Percentiles rank a stretch among this genome's conserved stretches.
These are phyloP conservation scores for Myathropa florea DNA, from an alignment of 2,888 invertebrate genomes.

Conservation along the genomic window DNA sequence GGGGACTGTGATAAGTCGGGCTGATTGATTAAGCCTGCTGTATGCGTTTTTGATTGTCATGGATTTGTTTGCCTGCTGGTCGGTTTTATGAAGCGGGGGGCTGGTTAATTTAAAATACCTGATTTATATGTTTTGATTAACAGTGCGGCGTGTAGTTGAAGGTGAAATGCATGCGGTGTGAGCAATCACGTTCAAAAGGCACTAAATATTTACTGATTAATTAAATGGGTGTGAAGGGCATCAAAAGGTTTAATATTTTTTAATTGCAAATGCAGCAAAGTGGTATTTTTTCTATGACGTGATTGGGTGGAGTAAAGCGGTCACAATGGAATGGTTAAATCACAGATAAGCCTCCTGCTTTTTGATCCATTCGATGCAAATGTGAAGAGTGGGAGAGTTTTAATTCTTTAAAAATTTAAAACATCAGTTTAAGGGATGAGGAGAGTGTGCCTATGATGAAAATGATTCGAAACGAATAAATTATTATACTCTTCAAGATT, in stretches of 20 bases:
- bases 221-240: too few relatives aligned
- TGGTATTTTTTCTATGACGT: background rate
- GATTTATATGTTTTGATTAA: background rate
- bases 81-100: background rate
- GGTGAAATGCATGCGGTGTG: background rate
- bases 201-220: too few relatives aligned
- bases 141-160: background rate
- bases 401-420: too few relatives aligned
- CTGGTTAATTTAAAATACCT: background rate
- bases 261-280: background rate
- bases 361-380: too few relatives aligned
- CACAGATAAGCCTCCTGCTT: too few relatives aligned
- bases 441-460: too few relatives aligned
- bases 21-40: background rate
- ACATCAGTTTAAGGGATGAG: too few relatives aligned
- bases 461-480: too few relatives aligned
- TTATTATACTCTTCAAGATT: too few relatives aligned
- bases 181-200: background rate
- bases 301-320: too few relatives aligned
- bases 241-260: background rate
- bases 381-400: too few relatives aligned
- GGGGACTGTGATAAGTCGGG: background rate
- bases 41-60: background rate
- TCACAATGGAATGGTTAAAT: too few relatives aligned
- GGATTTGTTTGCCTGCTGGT: background rate